phyloP scores from a whole-genome alignment of 2,888 invertebrate species.

The Tuta absoluta region DNA sequence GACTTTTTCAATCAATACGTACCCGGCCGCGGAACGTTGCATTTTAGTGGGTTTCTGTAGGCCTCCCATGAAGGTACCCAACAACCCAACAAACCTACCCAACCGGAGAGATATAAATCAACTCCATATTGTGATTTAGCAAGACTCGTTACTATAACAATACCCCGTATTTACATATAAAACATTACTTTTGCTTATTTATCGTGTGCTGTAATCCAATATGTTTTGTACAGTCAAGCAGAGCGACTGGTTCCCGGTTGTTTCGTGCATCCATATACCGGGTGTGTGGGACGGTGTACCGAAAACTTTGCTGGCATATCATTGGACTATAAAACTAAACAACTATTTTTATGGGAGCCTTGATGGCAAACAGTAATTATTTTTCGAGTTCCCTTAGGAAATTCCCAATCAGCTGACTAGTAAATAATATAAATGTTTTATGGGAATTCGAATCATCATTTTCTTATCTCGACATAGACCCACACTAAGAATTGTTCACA shows the following conservation, averaged over 20 bases:
- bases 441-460: too few species aligned
- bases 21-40: slow-evolving; percentile 36
- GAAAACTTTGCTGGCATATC: too few species aligned
- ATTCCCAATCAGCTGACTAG: too few species aligned
- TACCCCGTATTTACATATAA: slow-evolving; percentile 82
- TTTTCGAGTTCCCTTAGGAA: too few species aligned
- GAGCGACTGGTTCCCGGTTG: slow-evolving; percentile 45
- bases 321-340: too few species aligned
- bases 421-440: too few species aligned
- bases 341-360: too few species aligned
- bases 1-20: not conserved
- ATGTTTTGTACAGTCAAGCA: slow-evolving; percentile 51
- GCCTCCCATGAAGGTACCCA: slow-evolving; percentile 77
- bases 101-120: slow-evolving; percentile 81
- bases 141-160: slow-evolving; percentile 84
- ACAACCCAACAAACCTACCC: slow-evolving; percentile 74
- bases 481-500: too few species aligned
- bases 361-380: too few species aligned
- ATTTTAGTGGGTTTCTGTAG: slow-evolving; percentile 64
- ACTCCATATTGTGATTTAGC: slow-evolving; percentile 82
- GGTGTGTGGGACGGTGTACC: too few species aligned
- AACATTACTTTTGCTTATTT: slow-evolving; percentile 70
- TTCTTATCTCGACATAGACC: too few species aligned
- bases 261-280: too few species aligned
- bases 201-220: slow-evolving; percentile 64